Percentiles rank a stretch among this genome's conserved stretches.
These are phyloP conservation scores for Oreochromis niloticus DNA, from an alignment of 2,113 vertebrate species.

Conservation along the genomic window DNA sequence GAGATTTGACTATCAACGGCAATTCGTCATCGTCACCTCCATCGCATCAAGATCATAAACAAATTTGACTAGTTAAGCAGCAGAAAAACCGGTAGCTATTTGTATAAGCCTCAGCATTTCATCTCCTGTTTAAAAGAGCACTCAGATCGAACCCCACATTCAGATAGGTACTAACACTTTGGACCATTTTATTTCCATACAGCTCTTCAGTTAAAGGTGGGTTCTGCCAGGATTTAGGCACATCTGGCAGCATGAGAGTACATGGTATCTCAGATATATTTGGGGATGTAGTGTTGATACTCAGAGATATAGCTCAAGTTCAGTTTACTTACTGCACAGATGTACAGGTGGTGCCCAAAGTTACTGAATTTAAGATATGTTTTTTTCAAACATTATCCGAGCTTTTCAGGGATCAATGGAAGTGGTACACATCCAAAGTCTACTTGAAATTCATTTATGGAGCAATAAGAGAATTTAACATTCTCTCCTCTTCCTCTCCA, in stretches of 20 bases:
- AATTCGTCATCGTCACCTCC: not conserved
- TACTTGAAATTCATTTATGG: not conserved
- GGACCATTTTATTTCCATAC: not conserved
- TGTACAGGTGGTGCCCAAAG: not conserved
- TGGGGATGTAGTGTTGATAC: not conserved
- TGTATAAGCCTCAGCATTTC: not conserved
- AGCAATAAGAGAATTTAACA: not conserved
- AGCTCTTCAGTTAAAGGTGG: not conserved
- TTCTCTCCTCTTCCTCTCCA: not conserved
- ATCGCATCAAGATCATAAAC: not conserved
- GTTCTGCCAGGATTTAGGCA: not conserved
- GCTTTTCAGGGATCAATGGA: not conserved
- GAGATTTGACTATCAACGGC: conserved; percentile 2
- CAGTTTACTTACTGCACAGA: not conserved
- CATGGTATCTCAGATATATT: not conserved
- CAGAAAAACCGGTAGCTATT: not conserved
- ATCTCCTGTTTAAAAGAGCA: not conserved
- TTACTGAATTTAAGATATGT: not conserved
- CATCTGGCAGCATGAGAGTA: not conserved
- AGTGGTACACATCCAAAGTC: not conserved
- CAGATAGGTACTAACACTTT: not conserved
- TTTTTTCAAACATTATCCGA: not conserved
- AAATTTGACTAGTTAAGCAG: not conserved
- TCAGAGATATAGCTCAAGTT: not conserved
- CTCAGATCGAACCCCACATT: not conserved